A percentile compares a stretch with the other conserved stretches of the same genome.
Evolutionary conservation across 2,797 vertebrate genomes (phyloP).

Genomic region (Stomatorhinus walkeri): DNA sequence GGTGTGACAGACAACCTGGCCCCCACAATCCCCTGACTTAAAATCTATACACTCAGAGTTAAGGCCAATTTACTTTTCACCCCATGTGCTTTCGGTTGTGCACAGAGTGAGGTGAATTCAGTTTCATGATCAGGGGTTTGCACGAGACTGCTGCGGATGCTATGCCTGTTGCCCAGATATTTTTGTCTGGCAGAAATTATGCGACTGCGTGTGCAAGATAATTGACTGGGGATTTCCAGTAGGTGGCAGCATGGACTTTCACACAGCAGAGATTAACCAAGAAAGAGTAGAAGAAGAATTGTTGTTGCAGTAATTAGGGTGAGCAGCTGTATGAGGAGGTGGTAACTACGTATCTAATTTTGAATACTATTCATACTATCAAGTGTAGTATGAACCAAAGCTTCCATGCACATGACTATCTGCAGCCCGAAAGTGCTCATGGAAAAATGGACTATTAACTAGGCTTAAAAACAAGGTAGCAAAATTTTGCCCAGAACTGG

Average conservation of each 20-base stretch:
- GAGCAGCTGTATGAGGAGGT: neutral
- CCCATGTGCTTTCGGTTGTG: neutral
- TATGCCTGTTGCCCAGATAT: neutral
- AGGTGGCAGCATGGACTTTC: neutral
- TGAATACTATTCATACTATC: neutral
- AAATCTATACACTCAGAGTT: neutral
- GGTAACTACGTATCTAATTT: neutral
- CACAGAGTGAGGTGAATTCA: neutral
- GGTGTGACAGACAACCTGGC: neutral
- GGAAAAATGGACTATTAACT: neutral
- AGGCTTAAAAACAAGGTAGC: neutral
- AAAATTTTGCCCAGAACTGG: neutral
- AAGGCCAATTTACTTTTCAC: neutral
- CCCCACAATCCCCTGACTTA: neutral
- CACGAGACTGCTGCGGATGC: neutral
- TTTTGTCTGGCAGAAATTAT: neutral
- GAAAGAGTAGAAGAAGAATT: neutral
- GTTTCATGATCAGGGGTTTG: neutral
- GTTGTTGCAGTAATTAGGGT: neutral
- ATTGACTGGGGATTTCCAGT: neutral
- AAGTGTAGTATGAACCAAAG: neutral
- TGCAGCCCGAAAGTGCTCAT: neutral
- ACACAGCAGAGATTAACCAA: neutral
- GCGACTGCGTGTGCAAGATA: neutral
- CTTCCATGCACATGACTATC: neutral